A percentile compares a stretch with the other conserved stretches of the same genome.
phyloP scores from a whole-genome alignment of 2,113 vertebrate species.

The Onychostruthus taczanowskii region DNA sequence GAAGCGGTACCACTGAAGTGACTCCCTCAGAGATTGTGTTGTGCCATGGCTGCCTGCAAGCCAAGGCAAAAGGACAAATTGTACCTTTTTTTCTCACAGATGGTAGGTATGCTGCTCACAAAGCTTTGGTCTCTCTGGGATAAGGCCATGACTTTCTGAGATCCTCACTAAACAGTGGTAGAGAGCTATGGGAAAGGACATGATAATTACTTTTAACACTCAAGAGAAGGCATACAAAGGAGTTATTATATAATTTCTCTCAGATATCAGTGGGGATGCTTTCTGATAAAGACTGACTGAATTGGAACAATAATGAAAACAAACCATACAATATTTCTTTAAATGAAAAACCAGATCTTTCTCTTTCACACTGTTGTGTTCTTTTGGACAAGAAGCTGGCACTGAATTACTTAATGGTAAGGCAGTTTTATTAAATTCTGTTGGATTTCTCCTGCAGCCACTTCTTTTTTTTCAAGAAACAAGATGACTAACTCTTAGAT shows the following conservation, averaged over 20 bases:
- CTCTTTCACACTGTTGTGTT: neutral
- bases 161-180: neutral
- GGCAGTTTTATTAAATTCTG: neutral
- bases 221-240: neutral
- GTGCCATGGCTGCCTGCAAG: neutral
- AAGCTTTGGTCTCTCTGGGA: neutral
- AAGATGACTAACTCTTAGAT: neutral
- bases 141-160: neutral
- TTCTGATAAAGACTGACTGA: neutral
- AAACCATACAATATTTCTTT: neutral
- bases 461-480: neutral
- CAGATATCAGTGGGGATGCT: neutral
- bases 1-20: neutral
- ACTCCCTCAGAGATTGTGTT: neutral
- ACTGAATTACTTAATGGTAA: neutral
- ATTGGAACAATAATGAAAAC: neutral
- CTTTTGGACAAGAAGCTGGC: neutral
- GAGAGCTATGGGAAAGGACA: neutral
- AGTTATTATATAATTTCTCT: neutral
- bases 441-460: neutral
- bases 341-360: neutral
- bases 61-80: neutral
- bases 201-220: conserved; percentile 16
- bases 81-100: neutral
- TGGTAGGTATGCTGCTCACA: neutral